These are phyloP conservation scores for Phalacrocorax aristotelis DNA, from an alignment of 2,113 vertebrate genomes.

Conservation along the genomic window DNA sequence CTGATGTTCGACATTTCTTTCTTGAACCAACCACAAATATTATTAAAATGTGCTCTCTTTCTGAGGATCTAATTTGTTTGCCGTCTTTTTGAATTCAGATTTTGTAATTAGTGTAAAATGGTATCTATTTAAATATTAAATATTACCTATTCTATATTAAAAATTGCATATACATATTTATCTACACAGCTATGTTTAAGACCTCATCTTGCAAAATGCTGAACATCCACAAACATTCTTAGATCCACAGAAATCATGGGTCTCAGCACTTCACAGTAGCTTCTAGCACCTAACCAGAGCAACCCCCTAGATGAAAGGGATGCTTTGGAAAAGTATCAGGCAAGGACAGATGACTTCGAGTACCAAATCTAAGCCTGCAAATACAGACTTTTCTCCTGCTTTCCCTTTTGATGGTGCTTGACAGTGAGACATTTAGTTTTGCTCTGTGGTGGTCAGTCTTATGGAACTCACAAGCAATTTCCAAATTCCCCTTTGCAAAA, in stretches of 20 bases:
- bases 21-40: neutral
- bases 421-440: neutral
- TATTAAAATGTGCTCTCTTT: neutral
- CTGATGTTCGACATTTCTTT: neutral
- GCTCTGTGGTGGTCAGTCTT: neutral
- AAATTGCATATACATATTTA: neutral
- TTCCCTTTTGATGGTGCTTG: neutral
- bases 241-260: neutral
- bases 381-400: neutral
- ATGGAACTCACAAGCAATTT: neutral
- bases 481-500: neutral
- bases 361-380: neutral
- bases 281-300: neutral
- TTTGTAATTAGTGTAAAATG: neutral
- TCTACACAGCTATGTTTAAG: neutral
- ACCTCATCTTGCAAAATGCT: neutral
- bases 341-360: neutral
- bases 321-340: neutral
- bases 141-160: neutral
- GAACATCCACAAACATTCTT: neutral
- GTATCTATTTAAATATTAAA: neutral
- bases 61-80: neutral
- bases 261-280: neutral
- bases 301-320: neutral
- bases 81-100: neutral